A percentile compares a stretch with the other conserved stretches of the same genome.
Evolutionary conservation across 2,113 vertebrate genomes (phyloP).

Genomic region (Lutjanus erythropterus): DNA sequence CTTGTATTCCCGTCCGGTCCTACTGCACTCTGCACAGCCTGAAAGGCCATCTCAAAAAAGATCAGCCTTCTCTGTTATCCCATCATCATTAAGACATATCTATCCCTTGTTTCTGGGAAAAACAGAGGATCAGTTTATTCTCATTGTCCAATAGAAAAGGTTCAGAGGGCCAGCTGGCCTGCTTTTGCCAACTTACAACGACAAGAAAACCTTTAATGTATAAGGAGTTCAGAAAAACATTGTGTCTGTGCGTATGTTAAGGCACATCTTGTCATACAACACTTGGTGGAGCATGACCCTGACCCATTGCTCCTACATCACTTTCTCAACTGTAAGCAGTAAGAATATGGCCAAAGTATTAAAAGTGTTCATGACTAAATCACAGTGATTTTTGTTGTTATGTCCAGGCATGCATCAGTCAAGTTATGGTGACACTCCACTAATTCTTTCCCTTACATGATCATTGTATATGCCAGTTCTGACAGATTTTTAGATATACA

Average conservation of each 20-base stretch:
- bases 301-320: neutral
- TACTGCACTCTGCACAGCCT: too few species aligned
- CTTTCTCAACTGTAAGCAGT: neutral
- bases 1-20: too few species aligned
- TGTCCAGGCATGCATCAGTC: neutral
- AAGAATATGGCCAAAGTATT: neutral
- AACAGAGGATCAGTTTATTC: too few species aligned
- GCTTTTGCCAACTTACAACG: neutral
- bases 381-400: conserved; percentile 3
- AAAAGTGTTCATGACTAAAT: conserved; percentile 10
- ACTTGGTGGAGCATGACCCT: neutral
- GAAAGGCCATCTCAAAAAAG: too few species aligned
- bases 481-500: neutral
- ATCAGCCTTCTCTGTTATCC: too few species aligned
- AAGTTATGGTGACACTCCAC: neutral
- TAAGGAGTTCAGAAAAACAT: neutral
- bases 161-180: too few species aligned
- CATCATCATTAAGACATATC: too few species aligned
- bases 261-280: neutral
- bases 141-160: too few species aligned
- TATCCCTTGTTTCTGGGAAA: too few species aligned
- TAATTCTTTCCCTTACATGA: neutral
- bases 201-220: neutral
- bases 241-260: neutral
- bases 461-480: neutral